Evolutionary conservation across 2,113 vertebrate species (phyloP).

Genomic region (Salvelinus sp.): DNA sequence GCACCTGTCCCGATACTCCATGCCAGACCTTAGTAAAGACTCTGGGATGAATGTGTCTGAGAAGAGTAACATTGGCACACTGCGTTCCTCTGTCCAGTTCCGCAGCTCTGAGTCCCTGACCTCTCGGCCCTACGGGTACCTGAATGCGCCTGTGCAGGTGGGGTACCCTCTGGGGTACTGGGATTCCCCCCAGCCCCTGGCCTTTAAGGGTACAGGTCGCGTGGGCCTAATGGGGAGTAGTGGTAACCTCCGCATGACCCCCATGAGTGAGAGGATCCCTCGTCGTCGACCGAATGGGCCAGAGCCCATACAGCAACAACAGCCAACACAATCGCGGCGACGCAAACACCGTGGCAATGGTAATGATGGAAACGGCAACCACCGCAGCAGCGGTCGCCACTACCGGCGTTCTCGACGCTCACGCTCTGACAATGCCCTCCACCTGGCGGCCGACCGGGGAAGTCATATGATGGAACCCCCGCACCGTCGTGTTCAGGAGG

Average conservation of each 20-base stretch:
- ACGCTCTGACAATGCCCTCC: conserved; percentile 94
- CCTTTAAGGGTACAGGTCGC: conserved; percentile 83
- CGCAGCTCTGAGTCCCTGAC: conserved; percentile 91
- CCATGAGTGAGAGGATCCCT: conserved; percentile 87
- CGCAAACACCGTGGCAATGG: conserved; percentile 5
- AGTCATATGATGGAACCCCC: conserved; percentile 77
- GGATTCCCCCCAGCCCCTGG: conserved; percentile 86
- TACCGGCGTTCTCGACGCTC: conserved; percentile 85
- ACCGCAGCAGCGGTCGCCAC: conserved; percentile 83
- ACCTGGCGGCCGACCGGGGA: conserved; percentile 84
- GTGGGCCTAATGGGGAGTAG: conserved; percentile 80
- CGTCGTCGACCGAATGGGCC: conserved; percentile 79
- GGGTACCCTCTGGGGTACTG: conserved; percentile 80
- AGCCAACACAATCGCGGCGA: conserved; percentile 74
- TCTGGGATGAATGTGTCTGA: conserved; percentile 94
- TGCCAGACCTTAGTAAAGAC: conserved; percentile 98
- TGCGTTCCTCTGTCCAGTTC: conserved; percentile 90
- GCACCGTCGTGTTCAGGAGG: conserved; percentile 81
- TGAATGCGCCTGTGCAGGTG: conserved; percentile 77
- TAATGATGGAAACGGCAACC: conserved; percentile 22
- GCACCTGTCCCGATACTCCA: conserved; percentile 94
- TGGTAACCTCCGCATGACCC: conserved; percentile 77
- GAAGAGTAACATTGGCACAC: conserved; percentile 86
- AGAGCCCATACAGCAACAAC: conserved; percentile 71
- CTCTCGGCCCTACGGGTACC: conserved; percentile 86